These are phyloP conservation scores for Rhagophthalmus giganteus DNA, from an alignment of 2,888 invertebrate genomes.

Conservation along the genomic window DNA sequence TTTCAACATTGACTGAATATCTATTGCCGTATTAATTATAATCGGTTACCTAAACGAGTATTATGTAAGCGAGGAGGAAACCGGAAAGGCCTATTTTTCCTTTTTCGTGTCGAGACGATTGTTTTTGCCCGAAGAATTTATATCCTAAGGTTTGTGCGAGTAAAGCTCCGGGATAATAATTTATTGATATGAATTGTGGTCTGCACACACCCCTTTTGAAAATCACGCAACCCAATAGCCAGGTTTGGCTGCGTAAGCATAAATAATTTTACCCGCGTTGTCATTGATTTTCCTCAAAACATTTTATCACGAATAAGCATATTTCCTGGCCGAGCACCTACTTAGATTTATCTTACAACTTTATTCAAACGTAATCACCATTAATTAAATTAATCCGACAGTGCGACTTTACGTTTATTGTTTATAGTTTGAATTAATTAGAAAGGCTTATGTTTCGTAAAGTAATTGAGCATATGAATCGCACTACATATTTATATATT, in stretches of 20 bases:
- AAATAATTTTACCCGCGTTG: constrained; percentile 3
- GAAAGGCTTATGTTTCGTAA: too few relatives aligned
- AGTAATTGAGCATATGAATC: too few relatives aligned
- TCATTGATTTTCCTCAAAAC: constrained; percentile 8
- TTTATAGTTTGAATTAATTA: too few relatives aligned
- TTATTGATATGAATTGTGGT: constrained; percentile 13
- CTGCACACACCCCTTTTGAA: constrained; percentile 5
- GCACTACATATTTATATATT: too few relatives aligned
- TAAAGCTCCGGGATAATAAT: constrained; percentile 5
- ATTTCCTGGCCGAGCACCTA: background rate
- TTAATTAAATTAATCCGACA: background rate
- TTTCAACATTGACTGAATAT: too few relatives aligned
- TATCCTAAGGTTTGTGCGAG: background rate
- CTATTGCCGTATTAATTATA: too few relatives aligned
- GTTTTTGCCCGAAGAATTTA: too few relatives aligned
- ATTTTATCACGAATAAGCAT: constrained; percentile 1
- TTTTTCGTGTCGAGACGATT: too few relatives aligned
- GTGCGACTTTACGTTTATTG: too few relatives aligned
- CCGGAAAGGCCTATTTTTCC: too few relatives aligned
- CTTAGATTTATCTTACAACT: background rate
- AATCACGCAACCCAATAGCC: constrained; percentile 10
- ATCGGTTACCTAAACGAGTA: too few relatives aligned
- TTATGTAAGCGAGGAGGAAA: too few relatives aligned
- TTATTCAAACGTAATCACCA: background rate
- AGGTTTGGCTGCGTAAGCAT: constrained; percentile 6